Percentiles rank a stretch among this genome's conserved stretches.
Conservation (phyloP, 1,140 invertebrate species). For the Heliconius congener region DNA sequence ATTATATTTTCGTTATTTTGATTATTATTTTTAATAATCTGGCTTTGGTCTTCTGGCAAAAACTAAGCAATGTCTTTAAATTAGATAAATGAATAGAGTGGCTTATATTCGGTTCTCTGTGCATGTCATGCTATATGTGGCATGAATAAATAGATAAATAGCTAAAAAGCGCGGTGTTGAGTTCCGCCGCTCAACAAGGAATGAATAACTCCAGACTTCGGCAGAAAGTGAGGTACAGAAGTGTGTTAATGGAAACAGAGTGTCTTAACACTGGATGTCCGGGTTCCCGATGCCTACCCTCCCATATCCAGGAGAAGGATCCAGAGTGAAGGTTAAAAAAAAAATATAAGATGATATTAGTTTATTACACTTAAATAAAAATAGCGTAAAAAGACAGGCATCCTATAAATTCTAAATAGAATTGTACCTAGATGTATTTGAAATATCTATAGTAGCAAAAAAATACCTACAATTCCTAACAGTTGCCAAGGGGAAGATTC, state of each 20-base stretch:
- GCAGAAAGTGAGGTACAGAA: neutral
- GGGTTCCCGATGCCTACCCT: neutral
- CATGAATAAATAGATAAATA: no score
- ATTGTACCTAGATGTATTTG: neutral
- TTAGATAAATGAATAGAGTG: no score
- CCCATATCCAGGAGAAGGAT: neutral
- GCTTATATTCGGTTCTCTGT: no score
- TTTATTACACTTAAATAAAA: neutral
- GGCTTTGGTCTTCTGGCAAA: no score
- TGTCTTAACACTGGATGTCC: neutral
- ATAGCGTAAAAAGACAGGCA: neutral
- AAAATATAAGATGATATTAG: neutral
- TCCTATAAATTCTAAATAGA: neutral
- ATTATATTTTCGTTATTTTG: no score
- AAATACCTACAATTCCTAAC: neutral
- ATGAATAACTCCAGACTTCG: no score
- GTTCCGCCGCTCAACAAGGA: neutral
- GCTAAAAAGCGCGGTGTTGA: neutral
- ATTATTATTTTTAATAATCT: no score
- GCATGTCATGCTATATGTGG: no score
- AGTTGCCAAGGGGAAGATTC: slow-evolving; percentile 9
- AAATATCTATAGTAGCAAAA: neutral
- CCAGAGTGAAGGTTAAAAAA: neutral
- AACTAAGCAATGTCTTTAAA: no score
- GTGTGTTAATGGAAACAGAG: neutral